Base-by-base conservation (phyloP, 2,113 vertebrate genomes). In the Murina feae region DNA sequence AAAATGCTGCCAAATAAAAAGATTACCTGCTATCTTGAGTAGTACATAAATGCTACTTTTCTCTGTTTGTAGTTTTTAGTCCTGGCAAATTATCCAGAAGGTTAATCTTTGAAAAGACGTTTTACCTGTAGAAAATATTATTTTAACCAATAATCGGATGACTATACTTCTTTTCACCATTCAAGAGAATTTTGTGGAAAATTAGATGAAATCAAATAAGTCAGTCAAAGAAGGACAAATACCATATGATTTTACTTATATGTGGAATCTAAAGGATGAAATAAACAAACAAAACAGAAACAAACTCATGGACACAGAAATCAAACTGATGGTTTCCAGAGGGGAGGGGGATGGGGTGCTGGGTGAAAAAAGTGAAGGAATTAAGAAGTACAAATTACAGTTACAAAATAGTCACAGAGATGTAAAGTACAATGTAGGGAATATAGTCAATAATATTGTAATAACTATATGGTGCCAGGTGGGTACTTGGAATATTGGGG, bases 61-160 rank as follows among this genome's bases (percentile, higher is more conserved):
- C 75, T 65, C 69, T 75, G 6, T 84, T 47, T 79, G 60, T 30
- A 60, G 28, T 72, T 74, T 96, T 7, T 68, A 55, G 23, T 65
- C 83, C 42, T 95, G 84, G 30, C 6, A 95, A 89, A 93, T 95
- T 83, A 86, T 81, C 68, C 20, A 53, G 18, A 80, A 85, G 84
- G 72, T 93, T 80, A 89, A 39, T 76, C 51, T 80, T 79, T 94
- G 47, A 80, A 44, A 78, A 89, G n/a, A 28, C 37, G 42, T 80
- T 66, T 49, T 94, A 42, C 60, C 85, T 85, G n/a, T 93, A 91
- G 74, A 76, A 95, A 79, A 93, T 37, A 87, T 80, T 91, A 39
- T 75, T 93, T 93, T 69, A 87, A 60, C 76, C 20, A 94, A 21
- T 86, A 78, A 76, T 42, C 10, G 79, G 63, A 37, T 83, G 75